Evolutionary conservation across 35 echinoderm and acorn worm species (phyloP).

Genomic region (Chiridota heheva): DNA sequence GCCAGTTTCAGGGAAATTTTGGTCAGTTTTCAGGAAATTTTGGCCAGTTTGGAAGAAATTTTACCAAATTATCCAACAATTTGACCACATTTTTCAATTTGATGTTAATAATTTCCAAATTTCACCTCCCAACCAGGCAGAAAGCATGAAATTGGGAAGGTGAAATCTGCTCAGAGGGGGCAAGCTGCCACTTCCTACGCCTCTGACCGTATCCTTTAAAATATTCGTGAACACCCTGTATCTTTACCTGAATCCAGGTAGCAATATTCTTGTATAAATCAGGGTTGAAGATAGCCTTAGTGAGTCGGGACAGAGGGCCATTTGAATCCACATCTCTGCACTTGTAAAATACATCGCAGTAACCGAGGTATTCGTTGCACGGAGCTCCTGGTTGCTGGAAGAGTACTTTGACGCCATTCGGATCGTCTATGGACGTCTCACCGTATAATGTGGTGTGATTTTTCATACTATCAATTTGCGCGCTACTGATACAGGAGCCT

Average conservation of each 20-base stretch:
- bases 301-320: constrained; percentile 83
- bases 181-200: too few species aligned
- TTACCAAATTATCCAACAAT: too few species aligned
- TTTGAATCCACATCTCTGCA: constrained; percentile 86
- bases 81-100: too few species aligned
- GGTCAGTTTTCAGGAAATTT: too few species aligned
- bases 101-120: too few species aligned
- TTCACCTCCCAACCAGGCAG: too few species aligned
- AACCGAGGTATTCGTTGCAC: constrained; percentile 82
- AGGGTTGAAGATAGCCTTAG: constrained; percentile 86
- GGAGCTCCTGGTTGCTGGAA: constrained; percentile 80
- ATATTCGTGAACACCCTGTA: too few species aligned
- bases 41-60: too few species aligned
- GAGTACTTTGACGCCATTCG: constrained; percentile 20
- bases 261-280: constrained; percentile 85
- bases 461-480: constrained; percentile 30
- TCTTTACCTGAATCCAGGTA: constrained; percentile 86
- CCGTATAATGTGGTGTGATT: constrained; percentile 50
- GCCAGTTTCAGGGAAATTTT: too few species aligned
- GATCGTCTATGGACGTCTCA: background rate
- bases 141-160: too few species aligned
- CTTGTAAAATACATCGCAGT: constrained; percentile 97
- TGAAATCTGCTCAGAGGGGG: too few species aligned
- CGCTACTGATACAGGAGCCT: constrained; percentile 55
- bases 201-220: too few species aligned